Percentiles rank a stretch among this genome's conserved stretches.
phyloP scores from a whole-genome alignment of 2,888 invertebrate species.

The Rhodophaea formosa region DNA sequence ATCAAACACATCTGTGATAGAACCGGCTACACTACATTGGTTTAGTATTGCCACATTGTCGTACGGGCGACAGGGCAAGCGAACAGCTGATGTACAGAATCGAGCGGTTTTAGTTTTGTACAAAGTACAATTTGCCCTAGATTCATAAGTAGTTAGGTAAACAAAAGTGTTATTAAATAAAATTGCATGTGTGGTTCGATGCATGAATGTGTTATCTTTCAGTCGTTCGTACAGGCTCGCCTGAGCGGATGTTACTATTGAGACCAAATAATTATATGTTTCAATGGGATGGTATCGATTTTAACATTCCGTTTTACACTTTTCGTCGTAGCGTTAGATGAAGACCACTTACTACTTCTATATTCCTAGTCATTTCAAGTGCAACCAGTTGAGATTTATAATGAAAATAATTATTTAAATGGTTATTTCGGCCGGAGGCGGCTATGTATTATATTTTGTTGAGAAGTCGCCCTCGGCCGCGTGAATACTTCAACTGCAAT shows the following conservation, averaged over 20 bases:
- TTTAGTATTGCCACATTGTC: slow-evolving; percentile 66
- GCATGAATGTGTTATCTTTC: slow-evolving; percentile 68
- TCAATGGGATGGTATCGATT: slow-evolving; percentile 77
- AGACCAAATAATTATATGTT: slow-evolving; percentile 81
- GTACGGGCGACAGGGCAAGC: slow-evolving; percentile 41
- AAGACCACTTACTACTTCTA: slow-evolving; percentile 75
- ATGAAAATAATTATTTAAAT: slow-evolving; percentile 65
- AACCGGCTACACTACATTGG: slow-evolving; percentile 55
- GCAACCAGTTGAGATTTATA: slow-evolving; percentile 79
- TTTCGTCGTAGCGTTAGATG: slow-evolving; percentile 64
- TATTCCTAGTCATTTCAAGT: slow-evolving; percentile 80
- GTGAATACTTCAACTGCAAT: slow-evolving; percentile 44
- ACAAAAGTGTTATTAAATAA: slow-evolving; percentile 63
- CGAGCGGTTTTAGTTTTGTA: slow-evolving; percentile 75
- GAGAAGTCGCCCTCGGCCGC: slow-evolving; percentile 43
- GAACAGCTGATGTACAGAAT: slow-evolving; percentile 60
- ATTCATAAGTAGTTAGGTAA: slow-evolving; percentile 80
- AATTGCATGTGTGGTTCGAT: slow-evolving; percentile 64
- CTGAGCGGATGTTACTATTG: slow-evolving; percentile 75
- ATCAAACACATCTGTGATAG: slow-evolving; percentile 77
- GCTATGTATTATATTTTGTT: slow-evolving; percentile 72
- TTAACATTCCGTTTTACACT: slow-evolving; percentile 75
- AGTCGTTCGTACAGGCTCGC: slow-evolving; percentile 64
- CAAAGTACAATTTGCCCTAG: slow-evolving; percentile 81
- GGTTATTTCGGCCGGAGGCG: slow-evolving; percentile 44